Conservation (phyloP, 2,113 vertebrate species). For the Clarias magur region DNA sequence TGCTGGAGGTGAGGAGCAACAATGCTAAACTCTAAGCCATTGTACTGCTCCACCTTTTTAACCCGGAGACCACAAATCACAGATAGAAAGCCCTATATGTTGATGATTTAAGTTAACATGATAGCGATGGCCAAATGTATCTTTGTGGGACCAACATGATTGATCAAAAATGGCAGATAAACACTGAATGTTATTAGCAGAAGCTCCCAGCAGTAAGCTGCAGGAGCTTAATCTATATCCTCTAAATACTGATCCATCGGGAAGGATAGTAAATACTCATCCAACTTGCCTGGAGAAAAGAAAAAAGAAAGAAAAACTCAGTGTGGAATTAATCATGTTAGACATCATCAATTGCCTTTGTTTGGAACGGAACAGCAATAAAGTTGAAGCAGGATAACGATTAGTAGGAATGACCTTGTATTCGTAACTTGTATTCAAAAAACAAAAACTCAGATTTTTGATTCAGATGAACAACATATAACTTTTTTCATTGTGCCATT, state of each 20-base stretch:
- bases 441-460: background rate
- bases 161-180: constrained; percentile 62
- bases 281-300: constrained; percentile 47
- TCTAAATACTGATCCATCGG: constrained; percentile 20
- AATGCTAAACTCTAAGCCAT: too few relatives aligned
- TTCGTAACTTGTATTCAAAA: background rate
- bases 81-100: constrained; percentile 43
- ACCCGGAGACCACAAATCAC: constrained; percentile 22
- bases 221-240: constrained; percentile 50
- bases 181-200: constrained; percentile 66
- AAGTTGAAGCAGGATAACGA: constrained; percentile 30
- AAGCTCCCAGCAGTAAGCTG: constrained; percentile 45
- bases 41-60: too few relatives aligned
- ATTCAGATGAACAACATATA: background rate
- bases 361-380: constrained; percentile 51
- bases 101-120: constrained; percentile 55
- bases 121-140: constrained; percentile 43
- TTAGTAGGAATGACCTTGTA: constrained; percentile 42
- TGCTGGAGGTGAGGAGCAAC: too few relatives aligned
- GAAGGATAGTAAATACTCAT: constrained; percentile 50
- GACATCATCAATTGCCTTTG: constrained; percentile 61
- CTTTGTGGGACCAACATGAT: constrained; percentile 48
- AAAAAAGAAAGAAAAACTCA: constrained; percentile 44
- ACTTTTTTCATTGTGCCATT: too few relatives aligned
- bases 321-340: constrained; percentile 65